Evolutionary conservation across 2,888 invertebrate species (phyloP), one percentile per base, ranked within the genome.

Genomic region (Meta bourneti): DNA sequence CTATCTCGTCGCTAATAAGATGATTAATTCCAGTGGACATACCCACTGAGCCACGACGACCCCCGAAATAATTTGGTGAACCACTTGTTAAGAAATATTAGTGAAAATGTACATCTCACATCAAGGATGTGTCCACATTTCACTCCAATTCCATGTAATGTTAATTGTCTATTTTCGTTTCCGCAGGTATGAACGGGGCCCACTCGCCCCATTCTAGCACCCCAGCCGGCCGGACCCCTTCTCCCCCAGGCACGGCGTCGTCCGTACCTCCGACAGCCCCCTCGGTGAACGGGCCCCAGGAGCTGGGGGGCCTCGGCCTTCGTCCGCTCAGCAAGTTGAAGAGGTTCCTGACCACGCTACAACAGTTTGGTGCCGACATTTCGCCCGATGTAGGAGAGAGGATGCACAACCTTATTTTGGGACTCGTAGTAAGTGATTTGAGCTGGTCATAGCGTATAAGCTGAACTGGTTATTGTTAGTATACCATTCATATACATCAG

Each of bases 291-390:
- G 71, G 74, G 0, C 84, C 84, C 34, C 88, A 51, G 11, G 86
- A 86, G 6, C 69, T 85, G 16, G 82, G 77, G n/a, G 86, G 86
- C 34, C 20, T 61, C 69, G 95, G 95, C 1, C 95, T 95, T 13
- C 94, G 96, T 90, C 96, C 96, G 75, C 95, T 97, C 93, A 95
- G 96, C 94, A 97, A 97, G 95, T 96, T 98, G 94, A 97, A 98
- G 94, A 96, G 98, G 93, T 98, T 99, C 94, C 96, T 99, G 7
- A 98, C 98, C 61, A 98, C 98, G 0, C 95, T 99, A 94, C 97
- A 98, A 93, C 98, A 98, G 95, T 98, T 98, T 95, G 98, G 98
- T 0, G 96, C 96, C 77, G 98, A 98, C 94, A 97, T 98, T 93
- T 97, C 97, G 70, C 96, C 97, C 0, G 98, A 98, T 93, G 97